Conservation (phyloP, 2,888 invertebrate genomes). For the Aleiodes leptofemur region DNA sequence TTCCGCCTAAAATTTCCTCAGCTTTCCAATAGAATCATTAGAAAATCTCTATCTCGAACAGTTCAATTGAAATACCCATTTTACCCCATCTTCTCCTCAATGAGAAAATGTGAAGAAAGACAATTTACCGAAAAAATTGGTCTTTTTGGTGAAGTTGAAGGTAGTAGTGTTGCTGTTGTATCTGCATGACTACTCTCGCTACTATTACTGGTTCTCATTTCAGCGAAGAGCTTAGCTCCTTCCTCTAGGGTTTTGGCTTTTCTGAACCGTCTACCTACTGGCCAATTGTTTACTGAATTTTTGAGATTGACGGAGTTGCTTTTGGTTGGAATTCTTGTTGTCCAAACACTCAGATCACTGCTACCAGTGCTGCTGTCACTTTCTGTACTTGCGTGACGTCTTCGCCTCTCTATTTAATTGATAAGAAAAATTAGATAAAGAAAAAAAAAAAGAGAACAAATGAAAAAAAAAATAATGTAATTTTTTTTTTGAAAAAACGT, state of each 20-base stretch:
- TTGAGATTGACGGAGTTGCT: constrained; percentile 56
- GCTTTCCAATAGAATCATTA: no score
- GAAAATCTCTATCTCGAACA: no score
- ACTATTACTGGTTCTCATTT: constrained; percentile 55
- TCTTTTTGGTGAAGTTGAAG: constrained; percentile 60
- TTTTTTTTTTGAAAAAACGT: not conserved
- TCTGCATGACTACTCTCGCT: constrained; percentile 70
- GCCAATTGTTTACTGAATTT: constrained; percentile 63
- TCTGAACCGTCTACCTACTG: constrained; percentile 58
- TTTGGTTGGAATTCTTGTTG: constrained; percentile 67
- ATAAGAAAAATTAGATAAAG: not conserved
- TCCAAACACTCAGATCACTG: constrained; percentile 70
- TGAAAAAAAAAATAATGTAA: not conserved
- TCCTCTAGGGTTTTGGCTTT: constrained; percentile 66
- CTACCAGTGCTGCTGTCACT: constrained; percentile 72
- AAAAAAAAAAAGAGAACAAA: no score
- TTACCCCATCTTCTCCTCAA: not conserved
- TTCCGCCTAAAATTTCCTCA: no score
- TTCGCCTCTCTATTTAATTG: constrained; percentile 63
- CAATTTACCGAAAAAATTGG: constrained; percentile 37
- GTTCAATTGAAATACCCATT: not conserved
- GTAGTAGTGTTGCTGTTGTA: constrained; percentile 61
- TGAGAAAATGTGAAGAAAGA: not conserved
- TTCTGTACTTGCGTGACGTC: constrained; percentile 70
- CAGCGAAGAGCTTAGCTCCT: constrained; percentile 58